phyloP scores from a whole-genome alignment of 2,888 invertebrate genomes.

The Phengaris alcon region DNA sequence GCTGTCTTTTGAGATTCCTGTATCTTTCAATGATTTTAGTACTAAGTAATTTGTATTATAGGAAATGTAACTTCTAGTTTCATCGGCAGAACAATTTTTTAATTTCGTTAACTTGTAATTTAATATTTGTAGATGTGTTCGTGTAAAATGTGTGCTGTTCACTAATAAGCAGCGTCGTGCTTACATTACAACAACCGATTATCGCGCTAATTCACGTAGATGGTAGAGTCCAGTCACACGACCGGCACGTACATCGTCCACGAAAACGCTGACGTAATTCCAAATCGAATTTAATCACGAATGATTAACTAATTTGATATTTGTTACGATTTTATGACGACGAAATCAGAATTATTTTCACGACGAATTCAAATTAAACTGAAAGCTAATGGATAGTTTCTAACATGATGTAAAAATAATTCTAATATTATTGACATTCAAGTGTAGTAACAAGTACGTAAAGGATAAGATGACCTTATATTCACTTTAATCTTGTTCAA shows the following conservation, averaged over 20 bases:
- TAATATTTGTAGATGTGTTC: constrained; percentile 23
- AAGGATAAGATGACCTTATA: neutral
- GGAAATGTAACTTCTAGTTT: neutral
- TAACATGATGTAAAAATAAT: neutral
- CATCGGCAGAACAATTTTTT: neutral
- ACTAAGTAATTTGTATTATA: neutral
- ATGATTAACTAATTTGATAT: neutral
- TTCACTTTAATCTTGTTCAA: neutral
- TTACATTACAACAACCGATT: constrained; percentile 35
- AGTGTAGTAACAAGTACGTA: neutral
- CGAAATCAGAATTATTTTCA: neutral
- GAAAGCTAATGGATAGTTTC: neutral
- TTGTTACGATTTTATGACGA: neutral
- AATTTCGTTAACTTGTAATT: neutral
- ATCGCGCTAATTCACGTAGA: constrained; percentile 39
- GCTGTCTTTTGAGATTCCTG: neutral
- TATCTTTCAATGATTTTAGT: neutral
- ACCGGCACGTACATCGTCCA: constrained; percentile 30
- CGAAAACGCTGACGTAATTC: constrained; percentile 28
- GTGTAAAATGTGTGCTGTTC: constrained; percentile 31
- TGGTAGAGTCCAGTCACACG: constrained; percentile 20
- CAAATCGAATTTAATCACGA: constrained; percentile 6
- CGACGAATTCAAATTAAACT: neutral
- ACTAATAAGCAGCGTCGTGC: constrained; percentile 32
- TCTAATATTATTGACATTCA: neutral